phyloP scores from a whole-genome alignment of 2,888 invertebrate species.

The Blastobasis lacticolella region DNA sequence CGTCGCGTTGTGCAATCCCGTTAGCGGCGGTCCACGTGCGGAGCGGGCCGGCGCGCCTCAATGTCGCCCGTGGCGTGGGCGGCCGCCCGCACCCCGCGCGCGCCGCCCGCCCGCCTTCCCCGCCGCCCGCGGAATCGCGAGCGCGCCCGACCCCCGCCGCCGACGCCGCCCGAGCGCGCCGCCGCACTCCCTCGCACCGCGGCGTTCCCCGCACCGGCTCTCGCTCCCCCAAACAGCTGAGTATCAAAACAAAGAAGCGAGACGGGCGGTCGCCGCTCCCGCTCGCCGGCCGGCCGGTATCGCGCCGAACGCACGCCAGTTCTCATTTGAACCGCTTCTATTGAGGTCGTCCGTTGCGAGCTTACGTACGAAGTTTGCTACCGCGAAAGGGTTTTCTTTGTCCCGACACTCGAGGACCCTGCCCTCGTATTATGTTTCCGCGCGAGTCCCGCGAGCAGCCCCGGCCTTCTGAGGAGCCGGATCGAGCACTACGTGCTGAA shows the following conservation, averaged over 20 bases:
- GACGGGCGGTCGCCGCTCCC: conserved; percentile 68
- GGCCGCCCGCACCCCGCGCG: conserved; percentile 35
- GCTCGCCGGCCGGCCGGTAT: conserved; percentile 73
- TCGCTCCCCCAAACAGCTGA: conserved; percentile 66
- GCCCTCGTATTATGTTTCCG: conserved; percentile 71
- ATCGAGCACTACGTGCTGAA: conserved; percentile 50
- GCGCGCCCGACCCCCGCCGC: conserved; percentile 35
- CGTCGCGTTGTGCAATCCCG: conserved; percentile 70
- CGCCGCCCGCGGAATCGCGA: conserved; percentile 24
- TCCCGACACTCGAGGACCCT: conserved; percentile 66
- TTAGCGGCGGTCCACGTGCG: conserved; percentile 63
- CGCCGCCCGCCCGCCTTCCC: conserved; percentile 7
- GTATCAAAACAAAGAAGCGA: conserved; percentile 74
- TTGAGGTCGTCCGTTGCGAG: conserved; percentile 60
- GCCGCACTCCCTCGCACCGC: conserved; percentile 27
- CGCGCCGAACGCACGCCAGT: conserved; percentile 60
- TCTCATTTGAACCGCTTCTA: conserved; percentile 62
- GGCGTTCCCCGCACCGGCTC: conserved; percentile 33
- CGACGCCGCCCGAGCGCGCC: conserved; percentile 27
- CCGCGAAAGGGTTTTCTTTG: conserved; percentile 71
- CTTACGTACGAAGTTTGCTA: conserved; percentile 61
- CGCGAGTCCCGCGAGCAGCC: conserved; percentile 58
- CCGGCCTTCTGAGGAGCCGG: conserved; percentile 68
- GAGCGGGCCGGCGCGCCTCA: conserved; percentile 63
- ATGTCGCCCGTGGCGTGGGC: conserved; percentile 69